Evolutionary conservation across 2,113 vertebrate genomes (phyloP).

Genomic region (Pholis gunnellus): DNA sequence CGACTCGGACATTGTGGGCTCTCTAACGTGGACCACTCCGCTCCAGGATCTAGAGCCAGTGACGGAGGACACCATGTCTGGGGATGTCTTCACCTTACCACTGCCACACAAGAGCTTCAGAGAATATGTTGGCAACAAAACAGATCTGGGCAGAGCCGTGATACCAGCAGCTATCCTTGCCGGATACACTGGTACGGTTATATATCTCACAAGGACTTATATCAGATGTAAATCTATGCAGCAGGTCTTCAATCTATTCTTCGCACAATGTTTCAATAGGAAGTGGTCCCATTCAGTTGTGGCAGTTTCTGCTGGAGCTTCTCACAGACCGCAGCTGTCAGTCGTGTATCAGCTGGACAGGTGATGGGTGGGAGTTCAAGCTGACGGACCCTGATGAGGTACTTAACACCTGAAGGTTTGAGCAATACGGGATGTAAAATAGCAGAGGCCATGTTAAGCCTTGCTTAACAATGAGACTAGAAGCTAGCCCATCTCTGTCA

Average conservation of each 20-base stretch:
- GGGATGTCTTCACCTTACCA: constrained; percentile 45
- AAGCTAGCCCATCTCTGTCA: neutral
- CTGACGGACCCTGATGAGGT: constrained; percentile 82
- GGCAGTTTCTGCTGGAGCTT: constrained; percentile 83
- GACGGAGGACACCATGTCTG: constrained; percentile 24
- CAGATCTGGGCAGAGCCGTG: constrained; percentile 55
- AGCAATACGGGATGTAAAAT: neutral
- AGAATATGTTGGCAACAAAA: constrained; percentile 62
- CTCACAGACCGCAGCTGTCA: constrained; percentile 80
- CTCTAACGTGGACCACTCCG: constrained; percentile 39
- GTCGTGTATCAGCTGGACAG: constrained; percentile 81
- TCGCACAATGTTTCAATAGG: constrained; percentile 45
- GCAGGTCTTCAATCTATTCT: neutral
- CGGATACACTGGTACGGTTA: constrained; percentile 76
- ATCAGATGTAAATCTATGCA: neutral
- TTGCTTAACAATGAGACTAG: neutral
- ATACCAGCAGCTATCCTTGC: constrained; percentile 77
- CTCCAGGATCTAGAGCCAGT: constrained; percentile 31
- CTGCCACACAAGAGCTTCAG: constrained; percentile 74
- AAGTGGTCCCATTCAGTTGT: constrained; percentile 81
- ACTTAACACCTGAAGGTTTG: neutral
- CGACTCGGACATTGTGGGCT: constrained; percentile 13
- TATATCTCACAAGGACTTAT: neutral
- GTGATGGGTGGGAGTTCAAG: constrained; percentile 83
- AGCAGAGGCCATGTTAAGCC: neutral